Evolutionary conservation across 2,797 vertebrate genomes (phyloP).

Genomic region (Ctenopoma multispine): DNA sequence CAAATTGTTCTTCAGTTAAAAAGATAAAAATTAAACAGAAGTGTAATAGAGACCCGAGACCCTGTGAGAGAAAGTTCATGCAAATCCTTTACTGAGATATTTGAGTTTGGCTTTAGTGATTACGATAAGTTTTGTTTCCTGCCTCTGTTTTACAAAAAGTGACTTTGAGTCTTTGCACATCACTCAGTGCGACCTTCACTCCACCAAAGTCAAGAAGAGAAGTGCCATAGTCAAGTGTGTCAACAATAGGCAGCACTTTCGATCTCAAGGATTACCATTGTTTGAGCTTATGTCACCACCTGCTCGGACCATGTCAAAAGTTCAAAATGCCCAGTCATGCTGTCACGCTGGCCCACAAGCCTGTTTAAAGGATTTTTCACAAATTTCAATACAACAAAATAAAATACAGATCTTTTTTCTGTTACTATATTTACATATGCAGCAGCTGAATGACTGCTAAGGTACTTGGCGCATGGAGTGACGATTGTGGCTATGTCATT

Average conservation of each 20-base stretch:
- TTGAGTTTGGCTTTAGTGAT: constrained; percentile 18
- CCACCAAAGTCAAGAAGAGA: constrained; percentile 17
- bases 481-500: constrained; percentile 4
- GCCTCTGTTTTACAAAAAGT: constrained; percentile 14
- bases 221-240: not conserved
- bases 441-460: not conserved
- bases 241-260: constrained; percentile 31
- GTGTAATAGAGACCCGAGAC: constrained; percentile 11
- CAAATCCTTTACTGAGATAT: constrained; percentile 8
- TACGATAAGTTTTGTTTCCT: constrained; percentile 6
- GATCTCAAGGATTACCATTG: constrained; percentile 35
- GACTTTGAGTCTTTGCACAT: not conserved
- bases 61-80: not conserved
- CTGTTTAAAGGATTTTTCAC: not conserved
- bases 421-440: not conserved
- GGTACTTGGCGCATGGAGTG: constrained; percentile 1
- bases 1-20: constrained; percentile 35
- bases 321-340: not conserved
- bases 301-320: constrained; percentile 24
- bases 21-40: constrained; percentile 39
- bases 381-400: not conserved
- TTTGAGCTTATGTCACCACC: constrained; percentile 25
- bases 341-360: not conserved
- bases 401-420: not conserved
- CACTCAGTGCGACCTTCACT: constrained; percentile 23